Base-by-base conservation (phyloP, 2,113 vertebrate species). In the Nematolebias whitei region DNA sequence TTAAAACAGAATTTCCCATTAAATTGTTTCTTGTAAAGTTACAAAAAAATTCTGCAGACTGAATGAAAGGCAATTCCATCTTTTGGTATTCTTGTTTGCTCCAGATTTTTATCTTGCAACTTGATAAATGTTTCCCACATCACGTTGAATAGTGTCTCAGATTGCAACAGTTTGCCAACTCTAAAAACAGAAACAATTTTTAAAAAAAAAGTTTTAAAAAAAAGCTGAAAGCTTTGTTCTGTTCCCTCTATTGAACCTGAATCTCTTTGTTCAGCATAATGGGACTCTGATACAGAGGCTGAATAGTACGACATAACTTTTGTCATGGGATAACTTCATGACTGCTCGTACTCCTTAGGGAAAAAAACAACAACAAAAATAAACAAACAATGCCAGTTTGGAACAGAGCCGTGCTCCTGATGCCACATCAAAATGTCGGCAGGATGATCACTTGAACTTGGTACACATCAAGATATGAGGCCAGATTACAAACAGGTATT, bases 371-470 rank as follows among this genome's bases (percentile, higher is more conserved):
- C 22, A 35, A 63, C 59, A 64, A 82, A 75, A 87, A 85, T 73
- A 29, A 7, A n/a, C n/a, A n/a, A n/a, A n/a, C n/a, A 64, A 48
- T 67, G 56, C 29, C 43, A 49, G 64, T 68, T 76, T 23, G 82
- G 68, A 88, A 75, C 68, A 47, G 71, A 74, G 66, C 22, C 45
- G 35, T 44, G 57, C 32, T 67, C 80, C 74, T 87, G 85, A 88
- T 78, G 79, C 79, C 74, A 83, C 32, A 65, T 40, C 63, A 71
- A 50, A 59, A 50, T 47, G 16, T 71, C 53, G 60, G 55, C 20
- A 45, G 62, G 23, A 3, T 1, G 43, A 78, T 82, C 69, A 48
- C 67, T 85, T 83, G 82, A 76, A 77, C 65, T 70, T 19, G 68
- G 61, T 63, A 38, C 1, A 6, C 19, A 56, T n/a, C n/a, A n/a